Conservation (phyloP, 2,797 vertebrate genomes). For the Hyperoplus lanceolatus region DNA sequence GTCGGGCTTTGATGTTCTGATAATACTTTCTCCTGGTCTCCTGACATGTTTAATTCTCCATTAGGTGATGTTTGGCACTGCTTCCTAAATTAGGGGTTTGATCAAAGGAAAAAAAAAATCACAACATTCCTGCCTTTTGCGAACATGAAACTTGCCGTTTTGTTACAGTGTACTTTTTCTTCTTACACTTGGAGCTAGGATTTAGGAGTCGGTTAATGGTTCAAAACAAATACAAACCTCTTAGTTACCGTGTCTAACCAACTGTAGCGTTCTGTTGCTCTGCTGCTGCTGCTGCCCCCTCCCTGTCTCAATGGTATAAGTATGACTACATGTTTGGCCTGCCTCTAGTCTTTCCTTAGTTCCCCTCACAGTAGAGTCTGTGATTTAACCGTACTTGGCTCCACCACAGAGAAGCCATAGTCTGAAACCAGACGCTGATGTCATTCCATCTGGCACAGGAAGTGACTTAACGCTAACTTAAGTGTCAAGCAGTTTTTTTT, state of each 20-base stretch:
- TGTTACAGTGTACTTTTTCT: conserved; percentile 30
- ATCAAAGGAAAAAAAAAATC: conserved; percentile 63
- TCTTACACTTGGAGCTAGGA: conserved; percentile 49
- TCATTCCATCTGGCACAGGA: conserved; percentile 76
- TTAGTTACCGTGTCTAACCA: conserved; percentile 74
- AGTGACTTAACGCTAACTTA: conserved; percentile 71
- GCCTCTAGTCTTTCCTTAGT: conserved; percentile 75
- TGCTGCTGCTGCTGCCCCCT: conserved; percentile 45
- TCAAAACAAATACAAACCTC: conserved; percentile 79
- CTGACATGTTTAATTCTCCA: conserved; percentile 68
- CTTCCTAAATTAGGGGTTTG: conserved; percentile 61
- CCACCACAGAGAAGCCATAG: conserved; percentile 78
- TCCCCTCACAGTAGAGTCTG: conserved; percentile 71
- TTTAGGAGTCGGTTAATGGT: conserved; percentile 56
- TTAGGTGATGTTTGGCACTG: conserved; percentile 60
- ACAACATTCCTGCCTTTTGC: conserved; percentile 35
- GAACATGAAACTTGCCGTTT: conserved; percentile 41
- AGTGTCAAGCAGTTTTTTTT: conserved; percentile 41
- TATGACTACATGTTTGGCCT: conserved; percentile 83
- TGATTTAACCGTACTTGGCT: conserved; percentile 79
- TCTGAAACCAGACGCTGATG: conserved; percentile 80
- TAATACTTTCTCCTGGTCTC: conserved; percentile 65
- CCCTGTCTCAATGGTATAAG: conserved; percentile 71
- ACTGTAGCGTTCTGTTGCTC: conserved; percentile 53
- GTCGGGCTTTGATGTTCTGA: conserved; percentile 74